These are phyloP conservation scores for Diploptera punctata DNA, from an alignment of 2,888 invertebrate species.

Conservation along the genomic window DNA sequence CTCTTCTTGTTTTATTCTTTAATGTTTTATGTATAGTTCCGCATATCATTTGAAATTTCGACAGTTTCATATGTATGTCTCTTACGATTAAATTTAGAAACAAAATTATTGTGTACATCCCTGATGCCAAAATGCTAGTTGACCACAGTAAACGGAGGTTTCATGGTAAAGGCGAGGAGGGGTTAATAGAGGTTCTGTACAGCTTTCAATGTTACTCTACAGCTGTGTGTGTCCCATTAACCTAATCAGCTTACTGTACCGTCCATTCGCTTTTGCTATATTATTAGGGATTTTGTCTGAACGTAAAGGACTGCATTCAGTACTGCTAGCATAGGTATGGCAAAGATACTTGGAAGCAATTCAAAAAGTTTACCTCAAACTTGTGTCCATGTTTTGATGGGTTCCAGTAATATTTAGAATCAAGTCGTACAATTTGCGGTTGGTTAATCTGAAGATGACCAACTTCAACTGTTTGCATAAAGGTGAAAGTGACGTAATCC, in stretches of 20 bases:
- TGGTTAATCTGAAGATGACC: no score
- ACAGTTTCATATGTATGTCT: no score
- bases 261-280: neutral
- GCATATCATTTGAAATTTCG: no score
- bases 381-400: no score
- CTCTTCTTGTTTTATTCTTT: no score
- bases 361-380: neutral
- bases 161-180: neutral
- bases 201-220: constrained; percentile 10
- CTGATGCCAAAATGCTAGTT: neutral
- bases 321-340: neutral
- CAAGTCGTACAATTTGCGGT: no score
- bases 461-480: no score
- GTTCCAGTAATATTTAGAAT: no score
- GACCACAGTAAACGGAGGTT: constrained; percentile 12
- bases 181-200: neutral
- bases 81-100: no score
- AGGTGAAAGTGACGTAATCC: no score
- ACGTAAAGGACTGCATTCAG: neutral
- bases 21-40: no score
- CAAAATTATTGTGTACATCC: no score
- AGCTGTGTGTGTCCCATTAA: constrained; percentile 14
- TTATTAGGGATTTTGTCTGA: constrained; percentile 7
- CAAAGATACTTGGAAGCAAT: neutral
- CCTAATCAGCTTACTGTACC: constrained; percentile 23